Evolutionary conservation across 2,113 vertebrate species (phyloP).

Genomic region (Fregata magnificens): DNA sequence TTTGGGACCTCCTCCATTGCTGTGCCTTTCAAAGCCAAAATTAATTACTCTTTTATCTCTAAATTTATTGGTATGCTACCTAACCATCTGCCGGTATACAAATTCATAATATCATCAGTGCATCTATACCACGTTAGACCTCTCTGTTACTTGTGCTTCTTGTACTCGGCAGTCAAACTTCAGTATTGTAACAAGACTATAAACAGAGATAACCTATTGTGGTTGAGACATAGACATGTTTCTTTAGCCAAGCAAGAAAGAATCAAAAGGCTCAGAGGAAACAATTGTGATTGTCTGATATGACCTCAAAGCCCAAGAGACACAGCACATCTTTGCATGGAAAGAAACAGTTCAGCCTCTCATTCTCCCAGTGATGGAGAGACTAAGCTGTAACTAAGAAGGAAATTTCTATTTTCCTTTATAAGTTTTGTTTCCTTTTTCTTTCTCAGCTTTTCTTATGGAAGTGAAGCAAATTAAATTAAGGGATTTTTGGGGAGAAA

Average conservation of each 20-base stretch:
- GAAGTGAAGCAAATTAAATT: background rate
- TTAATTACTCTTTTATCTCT: background rate
- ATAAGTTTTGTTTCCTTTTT: background rate
- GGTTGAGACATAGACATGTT: background rate
- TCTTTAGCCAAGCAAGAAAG: background rate
- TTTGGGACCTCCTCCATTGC: background rate
- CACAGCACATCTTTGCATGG: rapidly evolving
- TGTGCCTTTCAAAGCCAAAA: background rate
- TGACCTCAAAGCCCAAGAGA: background rate
- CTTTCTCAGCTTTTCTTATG: background rate
- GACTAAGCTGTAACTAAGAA: background rate
- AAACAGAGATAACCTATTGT: background rate
- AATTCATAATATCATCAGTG: background rate
- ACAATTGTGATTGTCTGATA: background rate
- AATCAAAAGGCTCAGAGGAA: background rate
- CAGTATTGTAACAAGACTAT: background rate
- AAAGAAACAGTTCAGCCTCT: background rate
- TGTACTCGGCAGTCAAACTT: background rate
- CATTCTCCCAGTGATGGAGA: background rate
- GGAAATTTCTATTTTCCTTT: background rate
- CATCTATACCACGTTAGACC: background rate
- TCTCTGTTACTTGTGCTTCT: background rate
- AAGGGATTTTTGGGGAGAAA: background rate
- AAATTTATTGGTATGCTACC: background rate
- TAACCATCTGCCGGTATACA: background rate